A percentile compares a stretch with the other conserved stretches of the same genome.
These are phyloP conservation scores for Ciona savignyi DNA, from an alignment of 23 tunicate species.

Conservation along the genomic window DNA sequence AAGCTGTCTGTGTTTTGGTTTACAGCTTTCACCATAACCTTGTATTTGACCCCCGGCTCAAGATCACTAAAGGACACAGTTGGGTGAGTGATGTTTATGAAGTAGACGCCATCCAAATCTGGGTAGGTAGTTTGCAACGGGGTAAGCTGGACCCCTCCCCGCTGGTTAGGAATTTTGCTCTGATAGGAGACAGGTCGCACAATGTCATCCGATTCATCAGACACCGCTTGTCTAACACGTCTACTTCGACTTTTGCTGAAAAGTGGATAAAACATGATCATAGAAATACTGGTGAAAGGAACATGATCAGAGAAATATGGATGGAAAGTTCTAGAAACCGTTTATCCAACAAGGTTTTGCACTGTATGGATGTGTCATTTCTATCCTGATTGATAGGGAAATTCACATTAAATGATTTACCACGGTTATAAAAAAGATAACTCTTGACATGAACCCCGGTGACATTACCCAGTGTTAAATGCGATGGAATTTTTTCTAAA, in stretches of 20 bases:
- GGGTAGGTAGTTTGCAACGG: constrained; percentile 7
- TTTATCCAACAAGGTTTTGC: too few relatives aligned
- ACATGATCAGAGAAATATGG: too few relatives aligned
- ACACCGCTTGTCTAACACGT: not conserved
- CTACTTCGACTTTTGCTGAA: not conserved
- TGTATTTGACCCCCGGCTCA: constrained; percentile 67
- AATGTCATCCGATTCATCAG: not conserved
- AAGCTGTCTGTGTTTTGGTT: constrained; percentile 69
- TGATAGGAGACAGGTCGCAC: not conserved
- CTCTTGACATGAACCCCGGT: too few relatives aligned
- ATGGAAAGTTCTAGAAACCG: too few relatives aligned
- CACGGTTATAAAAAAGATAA: too few relatives aligned
- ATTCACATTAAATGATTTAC: too few relatives aligned
- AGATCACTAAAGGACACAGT: constrained; percentile 38
- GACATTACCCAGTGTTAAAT: too few relatives aligned
- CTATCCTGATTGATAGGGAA: too few relatives aligned
- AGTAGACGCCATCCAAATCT: constrained; percentile 12
- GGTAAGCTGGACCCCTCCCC: not conserved
- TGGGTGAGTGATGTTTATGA: constrained; percentile 48
- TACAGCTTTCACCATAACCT: constrained; percentile 32
- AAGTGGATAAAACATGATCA: not conserved
- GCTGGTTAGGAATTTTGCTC: not conserved
- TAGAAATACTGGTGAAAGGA: too few relatives aligned
- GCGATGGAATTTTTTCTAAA: too few relatives aligned
- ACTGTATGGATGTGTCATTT: too few relatives aligned